phyloP scores from a whole-genome alignment of 1,140 invertebrate genomes.

The Drosophila equinoxialis region DNA sequence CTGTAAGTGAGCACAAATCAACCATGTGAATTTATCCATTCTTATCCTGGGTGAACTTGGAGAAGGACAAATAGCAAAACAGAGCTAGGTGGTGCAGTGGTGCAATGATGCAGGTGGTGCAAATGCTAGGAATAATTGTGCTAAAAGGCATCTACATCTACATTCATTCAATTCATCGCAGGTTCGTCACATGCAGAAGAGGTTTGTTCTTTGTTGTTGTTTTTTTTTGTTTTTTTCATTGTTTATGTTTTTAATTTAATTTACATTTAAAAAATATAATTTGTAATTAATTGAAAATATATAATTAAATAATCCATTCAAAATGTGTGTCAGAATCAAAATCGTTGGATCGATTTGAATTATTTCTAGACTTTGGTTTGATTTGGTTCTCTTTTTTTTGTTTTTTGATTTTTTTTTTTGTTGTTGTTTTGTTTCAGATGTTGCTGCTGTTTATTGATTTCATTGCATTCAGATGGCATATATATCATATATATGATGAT shows the following conservation, averaged over 20 bases:
- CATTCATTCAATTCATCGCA: not conserved
- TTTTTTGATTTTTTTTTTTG: not conserved
- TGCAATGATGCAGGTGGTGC: not conserved
- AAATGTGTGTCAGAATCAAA: constrained; percentile 4
- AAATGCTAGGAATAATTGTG: constrained; percentile 3
- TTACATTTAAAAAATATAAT: constrained; percentile 15
- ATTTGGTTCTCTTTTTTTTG: not conserved
- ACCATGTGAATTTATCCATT: not conserved
- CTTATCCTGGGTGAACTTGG: not conserved
- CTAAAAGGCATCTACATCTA: constrained; percentile 2
- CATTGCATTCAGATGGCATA: constrained; percentile 12
- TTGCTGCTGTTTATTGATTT: constrained; percentile 19
- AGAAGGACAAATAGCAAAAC: not conserved
- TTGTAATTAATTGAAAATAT: constrained; percentile 14
- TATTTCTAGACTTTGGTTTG: constrained; percentile 2
- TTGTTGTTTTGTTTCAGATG: constrained; percentile 15
- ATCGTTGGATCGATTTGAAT: constrained; percentile 10
- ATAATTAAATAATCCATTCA: constrained; percentile 14
- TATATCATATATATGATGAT: constrained; percentile 15
- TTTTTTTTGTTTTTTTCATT: too few species aligned
- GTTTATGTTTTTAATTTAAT: constrained; percentile 15
- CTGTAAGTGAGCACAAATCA: constrained; percentile 8
- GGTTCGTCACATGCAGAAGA: constrained; percentile 10
- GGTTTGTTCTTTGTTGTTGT: not conserved
- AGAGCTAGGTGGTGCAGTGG: constrained; percentile 1